Conservation (phyloP, 2,797 vertebrate genomes). For the Parotocinclus haroldoi region DNA sequence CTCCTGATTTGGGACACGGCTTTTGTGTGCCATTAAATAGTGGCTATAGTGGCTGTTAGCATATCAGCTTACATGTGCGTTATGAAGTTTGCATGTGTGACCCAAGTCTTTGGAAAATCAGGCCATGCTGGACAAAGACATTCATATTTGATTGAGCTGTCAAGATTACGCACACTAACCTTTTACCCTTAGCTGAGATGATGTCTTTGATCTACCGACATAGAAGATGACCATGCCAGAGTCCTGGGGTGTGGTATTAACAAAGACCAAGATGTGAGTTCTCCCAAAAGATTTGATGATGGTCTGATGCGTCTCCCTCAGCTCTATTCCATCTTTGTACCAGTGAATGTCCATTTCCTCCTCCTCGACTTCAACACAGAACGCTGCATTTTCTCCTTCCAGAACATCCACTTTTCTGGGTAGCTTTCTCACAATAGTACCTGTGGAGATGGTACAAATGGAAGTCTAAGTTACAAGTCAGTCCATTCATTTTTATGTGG, state of each 20-base stretch:
- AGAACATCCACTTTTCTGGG: slow-evolving; percentile 93
- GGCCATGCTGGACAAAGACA: too few relatives aligned
- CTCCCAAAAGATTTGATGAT: slow-evolving; percentile 93
- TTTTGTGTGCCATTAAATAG: too few relatives aligned
- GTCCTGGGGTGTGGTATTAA: slow-evolving; percentile 88
- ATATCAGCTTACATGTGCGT: too few relatives aligned
- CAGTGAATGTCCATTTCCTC: slow-evolving; percentile 84
- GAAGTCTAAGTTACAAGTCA: background rate
- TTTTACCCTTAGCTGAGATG: slow-evolving; percentile 91
- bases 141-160: too few relatives aligned
- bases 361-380: slow-evolving; percentile 90
- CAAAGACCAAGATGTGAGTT: slow-evolving; percentile 91
- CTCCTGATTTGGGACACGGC: too few relatives aligned
- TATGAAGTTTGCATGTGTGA: too few relatives aligned
- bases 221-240: slow-evolving; percentile 87
- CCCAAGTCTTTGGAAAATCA: too few relatives aligned
- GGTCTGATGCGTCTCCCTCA: slow-evolving; percentile 78
- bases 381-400: slow-evolving; percentile 94
- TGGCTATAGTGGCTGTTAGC: too few relatives aligned
- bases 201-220: slow-evolving; percentile 85
- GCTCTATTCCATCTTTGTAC: slow-evolving; percentile 84
- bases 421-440: slow-evolving; percentile 86
- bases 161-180: slow-evolving; percentile 65
- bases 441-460: slow-evolving; percentile 47
- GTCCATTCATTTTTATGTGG: background rate